Base-by-base conservation (phyloP, 2,113 vertebrate genomes). In the Chiloscyllium plagiosum region DNA sequence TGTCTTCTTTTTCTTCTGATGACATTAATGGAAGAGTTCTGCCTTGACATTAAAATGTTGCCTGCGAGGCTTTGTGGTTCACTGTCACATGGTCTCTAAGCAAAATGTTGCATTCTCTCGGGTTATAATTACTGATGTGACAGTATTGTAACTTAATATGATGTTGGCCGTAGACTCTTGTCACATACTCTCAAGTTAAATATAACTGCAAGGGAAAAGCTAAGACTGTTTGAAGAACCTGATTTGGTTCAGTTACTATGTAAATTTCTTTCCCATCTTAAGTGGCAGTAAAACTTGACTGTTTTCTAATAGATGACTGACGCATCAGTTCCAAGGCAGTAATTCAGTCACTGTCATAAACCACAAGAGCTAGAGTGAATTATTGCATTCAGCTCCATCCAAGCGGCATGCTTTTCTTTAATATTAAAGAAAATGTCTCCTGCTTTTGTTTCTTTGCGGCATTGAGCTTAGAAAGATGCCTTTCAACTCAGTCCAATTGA, bases 341-440 rank as follows among this genome's bases (percentile, higher is more conserved):
- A 93, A 93, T 93, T 66, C 89, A 93, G 89, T 66, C 89, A 66
- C 33, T 66, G 89, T 37, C 61, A 66, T 92, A 93, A 92, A 42
- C 33, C 33, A 68, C 37, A 17, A 37, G 19, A 66, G 61, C 24
- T 24, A 66, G 89, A 93, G 66, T n/a, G 61, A 93, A 93, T 93
- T 93, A 19, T 19, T 37, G 89, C 15, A 22, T 68, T 66, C 1
- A 92, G 37, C 6, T 37, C 61, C 37, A n/a, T 6, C 85, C 42
- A 22, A 87, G 47, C 37, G 24, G 19, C 20, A 29, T 92, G 29
- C 22, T 93, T 65, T 66, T 90, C 52, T 24, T 86, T n/a, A 61
- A 61, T 61, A 12, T 52, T 52, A 26, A 90, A 47, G 10, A 90
- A 90, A 37, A 8, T 92, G 37, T 83, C 37, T 17, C 33, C 26